Evolutionary conservation across 1,140 invertebrate species (phyloP).

Genomic region (Aporrectodea caliginosa): DNA sequence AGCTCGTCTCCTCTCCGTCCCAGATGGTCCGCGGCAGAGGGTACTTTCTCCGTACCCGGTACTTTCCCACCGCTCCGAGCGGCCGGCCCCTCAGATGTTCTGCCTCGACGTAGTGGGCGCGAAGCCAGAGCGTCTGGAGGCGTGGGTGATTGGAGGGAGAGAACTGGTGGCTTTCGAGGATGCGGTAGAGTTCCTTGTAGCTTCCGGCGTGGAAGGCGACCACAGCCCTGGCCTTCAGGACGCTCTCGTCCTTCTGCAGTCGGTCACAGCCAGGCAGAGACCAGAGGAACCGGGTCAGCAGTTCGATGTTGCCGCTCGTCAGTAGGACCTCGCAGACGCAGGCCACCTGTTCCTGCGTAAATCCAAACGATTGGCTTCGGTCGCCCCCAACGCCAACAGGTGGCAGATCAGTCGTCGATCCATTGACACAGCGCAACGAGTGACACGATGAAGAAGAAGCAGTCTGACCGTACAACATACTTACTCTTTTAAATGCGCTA

Average conservation of each 20-base stretch:
- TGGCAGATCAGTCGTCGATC: neutral
- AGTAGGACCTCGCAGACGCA: conserved; percentile 95
- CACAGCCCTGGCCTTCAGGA: conserved; percentile 91
- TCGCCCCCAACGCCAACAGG: neutral
- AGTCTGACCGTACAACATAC: neutral
- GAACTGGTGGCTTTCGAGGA: neutral
- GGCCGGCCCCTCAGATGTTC: conserved; percentile 88
- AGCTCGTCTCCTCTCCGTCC: conserved; percentile 98
- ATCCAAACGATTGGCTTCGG: conserved; percentile 51
- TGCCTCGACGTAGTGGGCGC: conserved; percentile 74
- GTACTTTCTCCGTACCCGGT: conserved; percentile 94
- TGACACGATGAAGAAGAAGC: neutral
- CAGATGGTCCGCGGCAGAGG: conserved; percentile 95
- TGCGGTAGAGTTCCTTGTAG: neutral
- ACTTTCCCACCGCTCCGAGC: conserved; percentile 88
- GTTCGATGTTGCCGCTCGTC: conserved; percentile 94
- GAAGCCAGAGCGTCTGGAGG: neutral
- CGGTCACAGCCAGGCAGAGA: conserved; percentile 89
- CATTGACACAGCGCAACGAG: neutral
- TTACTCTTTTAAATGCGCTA: neutral
- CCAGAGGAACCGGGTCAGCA: conserved; percentile 93
- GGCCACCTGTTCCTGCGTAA: conserved; percentile 95
- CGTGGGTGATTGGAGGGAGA: neutral
- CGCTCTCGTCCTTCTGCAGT: conserved; percentile 73
- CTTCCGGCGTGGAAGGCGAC: conserved; percentile 95